Evolutionary conservation across 2,113 vertebrate genomes (phyloP).

Genomic region (Pollachius pollachius): DNA sequence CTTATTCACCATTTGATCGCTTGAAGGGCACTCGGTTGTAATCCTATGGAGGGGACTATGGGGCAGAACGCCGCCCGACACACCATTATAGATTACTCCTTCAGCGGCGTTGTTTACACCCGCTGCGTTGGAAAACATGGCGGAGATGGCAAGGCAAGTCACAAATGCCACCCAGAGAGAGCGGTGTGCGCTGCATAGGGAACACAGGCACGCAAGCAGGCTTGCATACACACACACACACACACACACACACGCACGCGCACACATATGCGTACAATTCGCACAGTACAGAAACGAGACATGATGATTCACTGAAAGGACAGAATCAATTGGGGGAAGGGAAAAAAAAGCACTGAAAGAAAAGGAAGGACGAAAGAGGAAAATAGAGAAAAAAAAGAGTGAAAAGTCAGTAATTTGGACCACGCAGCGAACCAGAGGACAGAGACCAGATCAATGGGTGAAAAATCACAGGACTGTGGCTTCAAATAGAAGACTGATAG

Average conservation of each 20-base stretch:
- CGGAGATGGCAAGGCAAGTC: too few relatives aligned
- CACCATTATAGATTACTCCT: constrained; percentile 46
- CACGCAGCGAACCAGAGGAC: constrained; percentile 49
- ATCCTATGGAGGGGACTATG: constrained; percentile 48
- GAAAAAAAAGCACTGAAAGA: background rate
- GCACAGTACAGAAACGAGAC: background rate
- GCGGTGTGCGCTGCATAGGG: too few relatives aligned
- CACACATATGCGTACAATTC: background rate
- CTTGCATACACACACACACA: too few relatives aligned
- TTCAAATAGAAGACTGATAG: constrained; percentile 52
- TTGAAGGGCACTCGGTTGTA: constrained; percentile 59
- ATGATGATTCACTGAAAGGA: constrained; percentile 31
- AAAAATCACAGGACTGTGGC: constrained; percentile 52
- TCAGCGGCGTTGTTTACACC: constrained; percentile 28
- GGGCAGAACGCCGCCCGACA: constrained; percentile 21
- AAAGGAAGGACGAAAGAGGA: background rate
- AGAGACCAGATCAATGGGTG: constrained; percentile 53
- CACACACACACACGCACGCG: too few relatives aligned
- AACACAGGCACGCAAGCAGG: too few relatives aligned
- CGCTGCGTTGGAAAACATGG: background rate
- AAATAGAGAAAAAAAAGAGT: constrained; percentile 21
- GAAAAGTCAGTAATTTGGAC: constrained; percentile 53
- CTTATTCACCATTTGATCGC: constrained; percentile 59
- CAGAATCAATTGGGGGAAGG: background rate
- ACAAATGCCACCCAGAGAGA: too few relatives aligned